These are phyloP conservation scores for Leucophenga maculata DNA, from an alignment of 2,888 invertebrate species.

Conservation along the genomic window DNA sequence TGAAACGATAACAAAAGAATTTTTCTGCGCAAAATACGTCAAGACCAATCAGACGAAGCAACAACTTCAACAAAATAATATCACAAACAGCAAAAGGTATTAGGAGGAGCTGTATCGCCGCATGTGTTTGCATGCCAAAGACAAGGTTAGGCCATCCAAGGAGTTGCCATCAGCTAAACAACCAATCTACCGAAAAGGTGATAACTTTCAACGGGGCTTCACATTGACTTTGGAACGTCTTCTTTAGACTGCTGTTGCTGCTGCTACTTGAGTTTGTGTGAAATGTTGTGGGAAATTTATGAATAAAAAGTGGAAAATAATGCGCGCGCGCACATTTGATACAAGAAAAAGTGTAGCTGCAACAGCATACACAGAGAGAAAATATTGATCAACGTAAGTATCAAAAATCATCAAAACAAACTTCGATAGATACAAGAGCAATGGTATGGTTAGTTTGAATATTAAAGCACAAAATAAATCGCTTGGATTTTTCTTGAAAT, in stretches of 20 bases:
- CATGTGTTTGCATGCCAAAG: conserved; percentile 19
- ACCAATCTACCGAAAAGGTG: conserved; percentile 44
- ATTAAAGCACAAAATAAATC: too few relatives aligned
- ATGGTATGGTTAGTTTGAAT: too few relatives aligned
- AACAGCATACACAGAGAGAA: background rate
- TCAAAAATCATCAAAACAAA: too few relatives aligned
- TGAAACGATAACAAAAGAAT: conserved; percentile 16
- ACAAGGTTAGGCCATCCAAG: background rate
- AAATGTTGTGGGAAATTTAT: conserved; percentile 60
- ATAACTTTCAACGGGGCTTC: conserved; percentile 66
- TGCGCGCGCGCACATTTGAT: conserved; percentile 19
- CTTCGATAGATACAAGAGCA: too few relatives aligned
- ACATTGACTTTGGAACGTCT: conserved; percentile 56
- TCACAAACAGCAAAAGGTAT: background rate
- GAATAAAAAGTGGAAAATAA: conserved; percentile 53
- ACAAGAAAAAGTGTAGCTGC: background rate
- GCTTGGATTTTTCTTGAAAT: too few relatives aligned
- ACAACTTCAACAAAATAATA: background rate
- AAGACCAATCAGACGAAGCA: conserved; percentile 18
- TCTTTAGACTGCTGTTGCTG: background rate
- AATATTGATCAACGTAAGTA: too few relatives aligned
- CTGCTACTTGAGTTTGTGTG: conserved; percentile 19
- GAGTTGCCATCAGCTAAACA: background rate
- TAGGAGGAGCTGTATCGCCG: background rate
- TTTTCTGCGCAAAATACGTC: conserved; percentile 7